phyloP scores from a whole-genome alignment of 2,113 vertebrate species.

The Lampris megalopsis region DNA sequence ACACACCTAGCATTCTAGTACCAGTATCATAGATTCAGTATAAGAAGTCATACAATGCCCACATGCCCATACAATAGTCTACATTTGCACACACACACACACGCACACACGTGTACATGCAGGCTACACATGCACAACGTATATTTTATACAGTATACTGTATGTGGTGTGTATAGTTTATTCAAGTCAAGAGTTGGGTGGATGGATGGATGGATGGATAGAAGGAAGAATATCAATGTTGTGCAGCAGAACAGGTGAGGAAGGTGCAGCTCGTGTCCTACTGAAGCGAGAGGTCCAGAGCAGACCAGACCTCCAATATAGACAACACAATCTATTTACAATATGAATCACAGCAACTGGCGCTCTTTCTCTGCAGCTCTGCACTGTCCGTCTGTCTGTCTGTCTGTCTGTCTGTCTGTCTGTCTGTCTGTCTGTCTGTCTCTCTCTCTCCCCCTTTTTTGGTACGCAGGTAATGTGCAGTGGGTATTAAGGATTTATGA shows the following conservation, averaged over 20 bases:
- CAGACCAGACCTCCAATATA: neutral
- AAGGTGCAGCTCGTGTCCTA: no score
- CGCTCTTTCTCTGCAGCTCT: neutral
- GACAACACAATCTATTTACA: neutral
- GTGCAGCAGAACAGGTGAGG: no score
- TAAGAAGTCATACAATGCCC: conserved; percentile 55
- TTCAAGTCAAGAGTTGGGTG: no score
- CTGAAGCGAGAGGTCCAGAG: no score
- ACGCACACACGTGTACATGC: neutral
- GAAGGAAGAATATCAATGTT: no score
- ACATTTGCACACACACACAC: conserved; percentile 3
- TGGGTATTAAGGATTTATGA: no score
- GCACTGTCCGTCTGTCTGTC: neutral
- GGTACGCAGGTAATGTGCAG: no score
- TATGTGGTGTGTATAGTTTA: no score
- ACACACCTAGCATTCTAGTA: conserved; percentile 59
- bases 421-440: no score
- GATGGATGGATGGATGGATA: no score
- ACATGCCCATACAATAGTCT: conserved; percentile 52
- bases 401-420: neutral
- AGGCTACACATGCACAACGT: neutral
- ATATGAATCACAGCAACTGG: neutral
- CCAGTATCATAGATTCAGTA: conserved; percentile 50
- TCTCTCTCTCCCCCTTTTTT: no score
- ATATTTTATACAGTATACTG: no score